These are phyloP conservation scores for Gymnocypris eckloni DNA, from an alignment of 2,797 vertebrate genomes.

Conservation along the genomic window DNA sequence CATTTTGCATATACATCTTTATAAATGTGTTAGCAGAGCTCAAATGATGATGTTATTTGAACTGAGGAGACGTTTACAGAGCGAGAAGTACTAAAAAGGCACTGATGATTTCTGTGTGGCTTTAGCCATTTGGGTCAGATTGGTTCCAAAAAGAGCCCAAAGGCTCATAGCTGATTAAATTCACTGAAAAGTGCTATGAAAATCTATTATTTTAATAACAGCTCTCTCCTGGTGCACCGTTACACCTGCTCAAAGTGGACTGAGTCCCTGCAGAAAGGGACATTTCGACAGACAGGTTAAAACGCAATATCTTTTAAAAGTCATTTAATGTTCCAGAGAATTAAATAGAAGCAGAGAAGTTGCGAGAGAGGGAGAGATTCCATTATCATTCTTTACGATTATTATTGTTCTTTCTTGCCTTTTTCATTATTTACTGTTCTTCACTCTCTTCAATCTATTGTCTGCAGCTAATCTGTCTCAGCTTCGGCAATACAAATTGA, in stretches of 20 bases:
- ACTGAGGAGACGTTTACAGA: background rate
- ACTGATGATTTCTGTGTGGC: slow-evolving; percentile 28
- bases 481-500: slow-evolving; percentile 34
- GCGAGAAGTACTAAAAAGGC: slow-evolving; percentile 1
- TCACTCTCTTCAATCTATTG: slow-evolving; percentile 38
- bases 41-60: background rate
- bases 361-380: background rate
- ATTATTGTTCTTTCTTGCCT: slow-evolving; percentile 31
- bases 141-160: slow-evolving; percentile 83
- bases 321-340: slow-evolving; percentile 7
- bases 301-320: slow-evolving; percentile 22
- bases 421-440: slow-evolving; percentile 44
- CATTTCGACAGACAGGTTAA: slow-evolving; percentile 21
- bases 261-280: background rate
- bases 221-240: slow-evolving; percentile 4
- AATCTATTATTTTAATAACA: slow-evolving; percentile 49
- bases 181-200: slow-evolving; percentile 25
- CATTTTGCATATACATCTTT: background rate
- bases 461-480: slow-evolving; percentile 41
- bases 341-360: slow-evolving; percentile 18
- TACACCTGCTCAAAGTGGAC: slow-evolving; percentile 12
- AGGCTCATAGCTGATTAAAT: slow-evolving; percentile 47
- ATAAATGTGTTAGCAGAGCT: background rate
- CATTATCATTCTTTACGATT: slow-evolving; percentile 32
- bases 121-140: slow-evolving; percentile 78